These are phyloP conservation scores for Sitodiplosis mosellana DNA, from an alignment of 1,140 invertebrate species.

Conservation along the genomic window DNA sequence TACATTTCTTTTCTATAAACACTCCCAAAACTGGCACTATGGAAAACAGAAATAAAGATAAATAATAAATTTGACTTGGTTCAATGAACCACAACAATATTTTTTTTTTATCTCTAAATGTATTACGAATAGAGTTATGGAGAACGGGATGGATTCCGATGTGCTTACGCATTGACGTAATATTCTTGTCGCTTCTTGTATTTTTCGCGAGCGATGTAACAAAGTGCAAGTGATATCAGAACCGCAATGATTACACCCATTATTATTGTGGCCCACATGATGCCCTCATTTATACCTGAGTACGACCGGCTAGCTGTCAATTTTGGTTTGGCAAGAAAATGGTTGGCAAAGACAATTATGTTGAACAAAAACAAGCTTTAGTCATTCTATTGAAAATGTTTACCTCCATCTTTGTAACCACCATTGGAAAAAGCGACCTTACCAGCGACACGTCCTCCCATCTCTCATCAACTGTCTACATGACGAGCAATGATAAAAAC, in stretches of 20 bases:
- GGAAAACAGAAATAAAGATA: no score
- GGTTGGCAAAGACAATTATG: neutral
- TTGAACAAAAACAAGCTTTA: conserved; percentile 1
- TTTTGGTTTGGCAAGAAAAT: neutral
- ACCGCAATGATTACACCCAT: conserved; percentile 68
- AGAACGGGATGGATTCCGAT: no score
- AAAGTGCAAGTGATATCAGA: conserved; percentile 58
- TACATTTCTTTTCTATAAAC: no score
- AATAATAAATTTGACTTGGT: no score
- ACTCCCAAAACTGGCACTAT: no score
- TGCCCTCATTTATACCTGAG: conserved; percentile 66
- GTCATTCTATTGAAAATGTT: no score
- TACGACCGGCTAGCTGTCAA: conserved; percentile 42
- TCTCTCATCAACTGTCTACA: conserved; percentile 3
- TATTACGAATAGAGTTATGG: no score
- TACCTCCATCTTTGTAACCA: conserved; percentile 39
- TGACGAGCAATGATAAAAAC: no score
- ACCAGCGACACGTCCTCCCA: conserved; percentile 43
- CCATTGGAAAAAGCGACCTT: conserved; percentile 50
- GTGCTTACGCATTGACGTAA: conserved; percentile 40
- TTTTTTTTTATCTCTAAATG: no score
- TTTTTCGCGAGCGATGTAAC: conserved; percentile 60
- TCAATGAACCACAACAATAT: no score
- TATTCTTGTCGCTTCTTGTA: conserved; percentile 53
- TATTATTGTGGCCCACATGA: conserved; percentile 69